Base-by-base conservation (phyloP, 2,113 vertebrate genomes). In the Megatriorchis doriae region DNA sequence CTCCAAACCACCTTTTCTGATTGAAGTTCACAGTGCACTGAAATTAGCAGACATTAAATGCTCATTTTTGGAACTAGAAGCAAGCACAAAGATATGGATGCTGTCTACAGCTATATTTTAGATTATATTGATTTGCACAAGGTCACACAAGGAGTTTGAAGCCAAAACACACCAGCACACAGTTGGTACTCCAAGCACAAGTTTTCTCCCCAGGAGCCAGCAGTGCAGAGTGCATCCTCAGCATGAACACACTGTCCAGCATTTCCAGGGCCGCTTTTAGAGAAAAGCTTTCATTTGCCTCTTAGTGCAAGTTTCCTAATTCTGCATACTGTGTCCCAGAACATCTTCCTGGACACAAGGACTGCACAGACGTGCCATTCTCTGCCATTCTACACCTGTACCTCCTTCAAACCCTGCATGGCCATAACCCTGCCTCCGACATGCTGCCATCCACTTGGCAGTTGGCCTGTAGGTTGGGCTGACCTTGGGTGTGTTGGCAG, bases 401-500 rank as follows among this genome's bases (percentile, higher is more conserved):
- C 78, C 96, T 93, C 87, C 93, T 86, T 86, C 92, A 82, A 93
- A 50, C 45, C 70, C 94, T 97, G 90, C 87, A 9, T 31, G 87
- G 85, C 93, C 93, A 27, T 29, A 96, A 42, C 96, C 93, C 92
- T 95, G 85, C 96, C 96, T 95, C 78, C 8, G 1, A 81, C 48
- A 7, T 48, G 58, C 92, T 94, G 93, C 94, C 96, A 82, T 95
- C 84, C 87, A 26, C 96, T 96, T 97, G 96, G 96, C 96, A 96
- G 96, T 96, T 80, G 96, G 96, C 93, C 96, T 96, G 96, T 73
- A 97, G 94, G 96, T 95, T 97, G 96, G 96, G 94, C 94, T 96
- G 96, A 97, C 96, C 96, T 96, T 97, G 96, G 96, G 94, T 95
- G 87, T 96, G 94, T 94, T 97, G 96, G 96, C 96, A 97, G 93